Percentiles rank a stretch among this genome's conserved stretches.
Conservation (phyloP, 2,888 invertebrate species). For the Leptinotarsa juncta region DNA sequence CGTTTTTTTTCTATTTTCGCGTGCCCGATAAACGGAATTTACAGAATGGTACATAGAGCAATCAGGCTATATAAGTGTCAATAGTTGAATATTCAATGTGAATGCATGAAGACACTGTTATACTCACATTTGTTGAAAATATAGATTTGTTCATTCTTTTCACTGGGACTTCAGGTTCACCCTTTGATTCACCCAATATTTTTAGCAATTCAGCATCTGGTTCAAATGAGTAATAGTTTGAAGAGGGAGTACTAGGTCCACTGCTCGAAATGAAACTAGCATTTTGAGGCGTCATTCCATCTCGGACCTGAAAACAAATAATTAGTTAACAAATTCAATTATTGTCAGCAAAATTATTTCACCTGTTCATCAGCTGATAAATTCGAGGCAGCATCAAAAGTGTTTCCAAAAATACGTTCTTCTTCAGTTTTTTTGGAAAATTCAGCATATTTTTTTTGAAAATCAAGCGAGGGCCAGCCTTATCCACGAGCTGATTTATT, state of each 20-base stretch:
- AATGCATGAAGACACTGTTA: not conserved
- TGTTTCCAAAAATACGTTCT: no score
- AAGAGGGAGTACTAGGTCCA: slow-evolving; percentile 4
- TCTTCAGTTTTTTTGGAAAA: no score
- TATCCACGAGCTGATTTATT: not conserved
- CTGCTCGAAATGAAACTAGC: not conserved
- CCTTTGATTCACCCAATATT: not conserved
- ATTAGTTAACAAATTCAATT: no score
- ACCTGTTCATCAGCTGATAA: no score
- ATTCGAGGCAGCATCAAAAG: no score
- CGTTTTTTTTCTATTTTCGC: no score
- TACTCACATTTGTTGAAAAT: not conserved
- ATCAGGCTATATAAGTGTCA: not conserved
- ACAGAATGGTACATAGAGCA: not conserved
- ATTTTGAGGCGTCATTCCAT: not conserved
- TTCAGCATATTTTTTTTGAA: not conserved
- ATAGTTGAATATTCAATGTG: not conserved
- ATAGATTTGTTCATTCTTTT: not conserved
- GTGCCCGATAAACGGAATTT: no score
- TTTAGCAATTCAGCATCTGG: not conserved
- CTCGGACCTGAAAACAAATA: not conserved
- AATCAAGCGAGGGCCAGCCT: not conserved
- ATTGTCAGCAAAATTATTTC: no score
- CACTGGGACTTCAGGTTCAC: not conserved
- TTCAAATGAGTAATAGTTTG: not conserved